phyloP scores from a whole-genome alignment of 2,797 vertebrate genomes.

The Myotis findleyi region DNA sequence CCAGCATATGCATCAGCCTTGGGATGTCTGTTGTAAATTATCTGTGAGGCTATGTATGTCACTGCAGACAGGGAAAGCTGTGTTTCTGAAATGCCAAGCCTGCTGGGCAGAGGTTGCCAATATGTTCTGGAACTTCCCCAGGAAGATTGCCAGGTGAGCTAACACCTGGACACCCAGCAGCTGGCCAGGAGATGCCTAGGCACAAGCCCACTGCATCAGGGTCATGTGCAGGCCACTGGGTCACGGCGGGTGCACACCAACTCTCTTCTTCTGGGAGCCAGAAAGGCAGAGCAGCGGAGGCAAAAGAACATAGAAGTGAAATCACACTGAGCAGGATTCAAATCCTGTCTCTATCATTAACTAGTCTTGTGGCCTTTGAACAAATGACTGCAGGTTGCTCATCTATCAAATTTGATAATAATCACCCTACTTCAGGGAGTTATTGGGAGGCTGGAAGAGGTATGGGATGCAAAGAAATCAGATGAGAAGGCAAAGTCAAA shows the following conservation, averaged over 20 bases:
- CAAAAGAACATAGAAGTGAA: neutral
- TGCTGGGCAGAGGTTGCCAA: neutral
- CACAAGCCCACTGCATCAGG: neutral
- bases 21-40: neutral
- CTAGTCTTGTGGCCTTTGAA: neutral
- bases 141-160: neutral
- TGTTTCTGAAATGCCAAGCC: neutral
- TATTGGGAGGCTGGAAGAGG: neutral
- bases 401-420: neutral
- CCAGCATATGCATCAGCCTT: neutral
- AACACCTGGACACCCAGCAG: neutral
- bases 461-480: neutral
- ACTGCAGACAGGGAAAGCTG: neutral
- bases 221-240: neutral
- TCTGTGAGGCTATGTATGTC: neutral
- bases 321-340: neutral
- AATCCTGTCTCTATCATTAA: neutral
- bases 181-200: neutral
- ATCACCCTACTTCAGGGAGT: neutral
- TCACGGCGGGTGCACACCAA: neutral
- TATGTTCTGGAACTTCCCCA: neutral
- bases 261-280: neutral
- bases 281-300: neutral
- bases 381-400: neutral
- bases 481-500: neutral